Base-by-base conservation (phyloP, 2,113 vertebrate species). In the Solenodon paradoxus region DNA sequence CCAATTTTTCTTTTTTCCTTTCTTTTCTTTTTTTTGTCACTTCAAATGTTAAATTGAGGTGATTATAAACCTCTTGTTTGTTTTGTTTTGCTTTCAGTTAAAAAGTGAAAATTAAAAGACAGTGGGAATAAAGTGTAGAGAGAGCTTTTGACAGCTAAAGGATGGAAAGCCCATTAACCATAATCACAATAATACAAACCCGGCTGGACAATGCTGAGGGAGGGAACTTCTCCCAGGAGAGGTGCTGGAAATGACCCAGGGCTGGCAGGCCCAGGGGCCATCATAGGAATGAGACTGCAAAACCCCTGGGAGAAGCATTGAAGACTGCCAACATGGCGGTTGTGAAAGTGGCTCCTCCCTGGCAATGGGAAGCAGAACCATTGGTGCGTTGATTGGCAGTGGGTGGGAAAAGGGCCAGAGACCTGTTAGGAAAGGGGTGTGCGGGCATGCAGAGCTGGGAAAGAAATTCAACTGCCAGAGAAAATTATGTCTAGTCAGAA, bases 41-140 rank as follows among this genome's bases (percentile, higher is more conserved):
- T 95, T 51, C 88, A 80, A 96, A 96, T 80, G 94, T 96, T 96
- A 96, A 97, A 97, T 96, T 74, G 90, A 95, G 88, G 95, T 95
- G 61, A 96, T 98, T 97, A 95, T 95, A 97, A 97, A 97, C 81
- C 92, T 77, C 77, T 93, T 95, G 91, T 97, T 95, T 98, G 95
- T 90, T 92, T 97, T 96, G 59, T 90, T 96, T 97, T 93, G 95
- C 96, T 74, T 92, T 97, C 96, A 71, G 91, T 91, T 83, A 94
- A 95, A 90, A 97, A 97, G 96, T 93, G 93, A 96, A 97, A 98
- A 82, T 93, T 94, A 32, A 96, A 96, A 97, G 49, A 75, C 90
- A 88, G 95, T 92, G 47, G 69, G 96, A 93, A 95, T 97, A 94
- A 95, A 97, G 64, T 92, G 45, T 84, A 24, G 69, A 55, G 85